phyloP scores from a whole-genome alignment of 2,888 invertebrate species.

The Chironomus riparius region DNA sequence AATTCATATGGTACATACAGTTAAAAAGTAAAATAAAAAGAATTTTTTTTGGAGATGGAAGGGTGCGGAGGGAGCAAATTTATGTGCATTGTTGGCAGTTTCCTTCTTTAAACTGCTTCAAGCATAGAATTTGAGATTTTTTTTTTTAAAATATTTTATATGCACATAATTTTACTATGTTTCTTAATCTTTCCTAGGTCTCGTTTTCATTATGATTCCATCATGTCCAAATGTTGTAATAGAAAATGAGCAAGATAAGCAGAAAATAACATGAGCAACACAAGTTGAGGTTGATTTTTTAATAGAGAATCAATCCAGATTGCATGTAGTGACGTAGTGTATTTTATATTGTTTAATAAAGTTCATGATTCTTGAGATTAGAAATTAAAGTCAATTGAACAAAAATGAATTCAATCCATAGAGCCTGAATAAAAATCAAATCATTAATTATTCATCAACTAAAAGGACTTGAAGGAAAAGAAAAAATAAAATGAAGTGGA shows the following conservation, averaged over 20 bases:
- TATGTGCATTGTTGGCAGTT: constrained; percentile 17
- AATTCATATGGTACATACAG: neutral
- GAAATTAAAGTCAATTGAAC: too few species aligned
- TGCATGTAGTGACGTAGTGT: too few species aligned
- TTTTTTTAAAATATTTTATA: neutral
- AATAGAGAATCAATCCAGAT: too few species aligned
- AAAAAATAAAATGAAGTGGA: neutral
- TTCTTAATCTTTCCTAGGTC: neutral
- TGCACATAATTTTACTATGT: neutral
- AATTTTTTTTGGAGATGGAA: too few species aligned
- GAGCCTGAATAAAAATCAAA: neutral
- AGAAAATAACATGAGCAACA: neutral
- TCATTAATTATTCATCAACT: constrained; percentile 12
- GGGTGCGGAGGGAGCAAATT: neutral
- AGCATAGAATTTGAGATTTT: neutral
- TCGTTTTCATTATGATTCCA: neutral
- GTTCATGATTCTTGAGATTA: too few species aligned
- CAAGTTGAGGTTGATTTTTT: neutral
- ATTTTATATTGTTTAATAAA: too few species aligned
- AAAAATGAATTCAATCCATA: too few species aligned
- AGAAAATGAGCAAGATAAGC: neutral
- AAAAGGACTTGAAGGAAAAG: neutral
- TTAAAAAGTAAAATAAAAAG: too few species aligned
- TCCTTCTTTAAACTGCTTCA: neutral
- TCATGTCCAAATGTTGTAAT: neutral